Evolutionary conservation across 2,113 vertebrate species (phyloP), one percentile per base, ranked within the genome.

Genomic region (Megaleporinus macrocephalus): DNA sequence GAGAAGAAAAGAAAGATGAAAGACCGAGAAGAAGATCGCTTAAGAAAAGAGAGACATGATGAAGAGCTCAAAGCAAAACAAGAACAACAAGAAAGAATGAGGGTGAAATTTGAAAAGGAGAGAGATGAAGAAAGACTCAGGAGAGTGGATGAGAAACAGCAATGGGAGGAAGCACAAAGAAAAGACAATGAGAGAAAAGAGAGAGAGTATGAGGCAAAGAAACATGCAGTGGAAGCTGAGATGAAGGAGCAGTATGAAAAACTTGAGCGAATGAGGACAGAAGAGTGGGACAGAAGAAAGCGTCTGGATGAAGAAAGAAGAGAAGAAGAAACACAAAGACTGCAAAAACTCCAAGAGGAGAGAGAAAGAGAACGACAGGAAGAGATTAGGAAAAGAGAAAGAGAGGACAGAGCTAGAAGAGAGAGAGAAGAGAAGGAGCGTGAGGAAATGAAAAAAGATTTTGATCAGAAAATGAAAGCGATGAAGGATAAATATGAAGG

Each of bases 271-370:
- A n/a, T n/a, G n/a, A n/a, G n/a, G 26, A 74, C 14, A 22, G 73
- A 75, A 57, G 73, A 75, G 4, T 59, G 29, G 73, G 57, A 75
- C 30, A 75, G 24, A 75, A 59, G 36, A 36, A 36, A 36, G 7
- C 36, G 36, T 36, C 3, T 4, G 36, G 36, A 36, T 36, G 36
- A 36, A 59, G 5, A 13, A 59, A 75, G 53, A 59, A 59, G 29
- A 36, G 13, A 59, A 77, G 69, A 77, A 13, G 1, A 76, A 59
- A 61, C 0, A 27, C 9, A 76, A 36, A 62, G 13, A 10, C 49
- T 57, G 13, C 0, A n/a, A 16, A 33, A 33, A 69, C 5, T 65
- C 41, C 36, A 30, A 76, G 5, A 70, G 15, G 1, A 70, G 51
- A 70, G 59, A 44, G 41, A 55, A 49, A 18, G 15, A 44, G 68